Percentiles rank a stretch among this genome's conserved stretches.
phyloP scores from a whole-genome alignment of 1,140 invertebrate genomes.

The Phortica variegata region DNA sequence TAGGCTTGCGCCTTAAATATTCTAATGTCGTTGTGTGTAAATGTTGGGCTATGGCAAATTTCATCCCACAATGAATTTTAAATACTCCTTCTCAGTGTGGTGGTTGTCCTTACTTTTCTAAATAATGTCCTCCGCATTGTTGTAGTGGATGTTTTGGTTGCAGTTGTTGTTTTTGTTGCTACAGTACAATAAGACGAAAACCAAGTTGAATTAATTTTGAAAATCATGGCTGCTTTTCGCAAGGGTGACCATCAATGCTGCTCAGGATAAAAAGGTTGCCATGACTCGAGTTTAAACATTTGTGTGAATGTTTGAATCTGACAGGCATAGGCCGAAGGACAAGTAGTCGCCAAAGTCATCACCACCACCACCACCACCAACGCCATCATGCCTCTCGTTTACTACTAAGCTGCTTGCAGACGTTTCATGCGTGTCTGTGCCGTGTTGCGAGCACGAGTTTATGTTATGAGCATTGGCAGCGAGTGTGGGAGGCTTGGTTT shows the following conservation, averaged over 20 bases:
- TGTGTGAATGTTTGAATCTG: background rate
- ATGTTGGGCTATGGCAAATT: constrained; percentile 1
- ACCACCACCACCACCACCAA: constrained; percentile 42
- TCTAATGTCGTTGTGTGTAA: constrained; percentile 24
- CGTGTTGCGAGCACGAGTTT: constrained; percentile 8
- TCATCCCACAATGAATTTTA: constrained; percentile 48
- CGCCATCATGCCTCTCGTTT: constrained; percentile 22
- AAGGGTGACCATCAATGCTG: constrained; percentile 22
- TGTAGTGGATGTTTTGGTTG: too few relatives aligned
- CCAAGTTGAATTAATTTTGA: constrained; percentile 55
- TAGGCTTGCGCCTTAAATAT: constrained; percentile 52
- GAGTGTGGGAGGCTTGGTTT: too few relatives aligned
- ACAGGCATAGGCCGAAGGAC: constrained; percentile 12
- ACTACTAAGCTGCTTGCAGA: constrained; percentile 49
- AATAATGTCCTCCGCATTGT: too few relatives aligned
- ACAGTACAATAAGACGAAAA: constrained; percentile 22
- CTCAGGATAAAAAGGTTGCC: constrained; percentile 16
- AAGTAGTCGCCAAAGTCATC: too few relatives aligned
- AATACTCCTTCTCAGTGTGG: constrained; percentile 50
- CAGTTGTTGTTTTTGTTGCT: constrained; percentile 6
- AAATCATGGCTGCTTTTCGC: constrained; percentile 46
- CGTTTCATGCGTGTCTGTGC: constrained; percentile 44
- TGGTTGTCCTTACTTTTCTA: constrained; percentile 12
- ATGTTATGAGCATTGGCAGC: too few relatives aligned
- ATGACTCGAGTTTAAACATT: background rate